A percentile compares a stretch with the other conserved stretches of the same genome.
Evolutionary conservation across 2,113 vertebrate genomes (phyloP).

Genomic region (Neogale vison): DNA sequence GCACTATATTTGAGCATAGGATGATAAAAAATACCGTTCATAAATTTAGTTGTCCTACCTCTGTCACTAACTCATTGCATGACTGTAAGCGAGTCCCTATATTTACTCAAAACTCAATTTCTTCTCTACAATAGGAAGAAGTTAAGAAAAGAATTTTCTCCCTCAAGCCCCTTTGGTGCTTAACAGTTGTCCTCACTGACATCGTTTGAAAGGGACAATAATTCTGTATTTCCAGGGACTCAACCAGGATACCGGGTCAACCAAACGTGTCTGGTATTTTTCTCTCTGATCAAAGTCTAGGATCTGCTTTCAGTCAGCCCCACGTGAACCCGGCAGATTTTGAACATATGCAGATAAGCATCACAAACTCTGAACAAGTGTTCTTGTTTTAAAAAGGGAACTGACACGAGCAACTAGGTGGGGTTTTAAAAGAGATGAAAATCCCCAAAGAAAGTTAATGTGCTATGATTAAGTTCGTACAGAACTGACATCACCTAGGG

Average conservation of each 20-base stretch:
- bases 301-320: neutral
- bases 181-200: neutral
- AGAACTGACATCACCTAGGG: constrained; percentile 70
- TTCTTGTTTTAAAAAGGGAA: constrained; percentile 19
- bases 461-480: constrained; percentile 36
- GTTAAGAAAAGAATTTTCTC: neutral
- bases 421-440: constrained; percentile 66
- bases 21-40: neutral
- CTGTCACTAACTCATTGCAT: neutral
- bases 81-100: neutral
- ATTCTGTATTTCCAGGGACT: neutral
- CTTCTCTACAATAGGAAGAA: neutral
- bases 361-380: constrained; percentile 26
- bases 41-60: neutral
- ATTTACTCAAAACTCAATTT: neutral
- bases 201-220: neutral
- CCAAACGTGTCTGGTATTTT: neutral
- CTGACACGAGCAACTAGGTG: constrained; percentile 69
- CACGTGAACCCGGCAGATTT: constrained; percentile 17
- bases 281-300: constrained; percentile 1
- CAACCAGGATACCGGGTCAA: neutral
- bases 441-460: constrained; percentile 47
- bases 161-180: neutral
- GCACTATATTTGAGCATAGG: neutral
- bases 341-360: constrained; percentile 46